Evolutionary conservation across 2,113 vertebrate genomes (phyloP).

Genomic region (Eurystomus gularis): DNA sequence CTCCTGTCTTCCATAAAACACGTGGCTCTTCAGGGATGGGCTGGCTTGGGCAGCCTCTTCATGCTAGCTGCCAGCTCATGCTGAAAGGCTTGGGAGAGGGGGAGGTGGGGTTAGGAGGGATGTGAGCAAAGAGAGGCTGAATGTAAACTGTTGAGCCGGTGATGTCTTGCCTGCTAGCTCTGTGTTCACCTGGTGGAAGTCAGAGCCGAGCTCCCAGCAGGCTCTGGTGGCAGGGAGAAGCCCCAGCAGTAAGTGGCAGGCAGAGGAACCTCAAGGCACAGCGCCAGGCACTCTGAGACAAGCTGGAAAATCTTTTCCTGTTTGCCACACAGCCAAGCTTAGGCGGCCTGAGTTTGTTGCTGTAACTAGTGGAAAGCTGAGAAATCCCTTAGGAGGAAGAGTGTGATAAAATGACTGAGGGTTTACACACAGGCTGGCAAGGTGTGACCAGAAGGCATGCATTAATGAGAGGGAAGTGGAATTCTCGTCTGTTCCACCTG

Average conservation of each 20-base stretch:
- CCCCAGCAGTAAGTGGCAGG: neutral
- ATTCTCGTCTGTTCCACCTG: neutral
- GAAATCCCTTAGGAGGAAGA: conserved; percentile 1
- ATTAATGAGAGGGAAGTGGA: neutral
- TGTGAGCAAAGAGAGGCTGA: neutral
- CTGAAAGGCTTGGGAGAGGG: neutral
- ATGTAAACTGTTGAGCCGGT: neutral
- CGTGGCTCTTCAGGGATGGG: neutral
- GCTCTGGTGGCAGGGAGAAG: neutral
- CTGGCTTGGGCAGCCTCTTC: neutral
- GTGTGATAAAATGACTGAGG: neutral
- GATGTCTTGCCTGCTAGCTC: neutral
- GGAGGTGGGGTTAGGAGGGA: neutral
- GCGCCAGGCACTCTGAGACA: neutral
- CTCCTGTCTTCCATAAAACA: neutral
- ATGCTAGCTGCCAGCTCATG: neutral
- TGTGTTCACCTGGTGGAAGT: fast-evolving
- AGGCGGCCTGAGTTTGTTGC: neutral
- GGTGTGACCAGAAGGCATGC: conserved; percentile 17
- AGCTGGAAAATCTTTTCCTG: neutral
- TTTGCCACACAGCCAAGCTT: neutral
- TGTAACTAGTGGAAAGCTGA: neutral
- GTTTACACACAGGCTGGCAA: neutral
- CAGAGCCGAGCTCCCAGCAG: neutral
- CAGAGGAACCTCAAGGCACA: neutral